Evolutionary conservation across 2,888 invertebrate species (phyloP).

Genomic region (Allacma fusca): DNA sequence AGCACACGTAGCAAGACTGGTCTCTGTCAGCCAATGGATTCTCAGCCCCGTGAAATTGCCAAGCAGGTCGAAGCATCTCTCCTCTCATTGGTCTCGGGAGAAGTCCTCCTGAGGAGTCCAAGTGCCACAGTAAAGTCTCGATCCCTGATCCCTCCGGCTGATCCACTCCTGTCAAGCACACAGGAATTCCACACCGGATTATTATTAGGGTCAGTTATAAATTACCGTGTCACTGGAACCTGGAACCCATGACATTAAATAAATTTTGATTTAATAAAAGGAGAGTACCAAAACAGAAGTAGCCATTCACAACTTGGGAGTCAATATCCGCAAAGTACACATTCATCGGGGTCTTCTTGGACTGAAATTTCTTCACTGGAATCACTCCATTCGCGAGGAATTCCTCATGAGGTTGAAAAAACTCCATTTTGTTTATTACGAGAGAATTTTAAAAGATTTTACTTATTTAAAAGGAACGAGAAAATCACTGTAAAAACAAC

Average conservation of each 20-base stretch:
- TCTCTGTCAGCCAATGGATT: constrained; percentile 60
- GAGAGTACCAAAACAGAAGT: constrained; percentile 79
- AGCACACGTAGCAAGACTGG: constrained; percentile 58
- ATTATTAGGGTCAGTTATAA: no score
- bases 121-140: constrained; percentile 57
- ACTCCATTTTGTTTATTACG: background rate
- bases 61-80: constrained; percentile 56
- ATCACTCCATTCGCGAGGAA: constrained; percentile 76
- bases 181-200: no score
- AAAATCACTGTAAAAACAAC: background rate
- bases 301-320: constrained; percentile 87
- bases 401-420: constrained; percentile 63
- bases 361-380: constrained; percentile 81
- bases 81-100: constrained; percentile 57
- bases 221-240: no score
- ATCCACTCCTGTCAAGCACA: constrained; percentile 55
- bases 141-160: constrained; percentile 58
- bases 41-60: constrained; percentile 61
- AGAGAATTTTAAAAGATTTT: background rate
- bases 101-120: constrained; percentile 59
- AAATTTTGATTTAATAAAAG: background rate
- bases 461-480: background rate
- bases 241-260: no score
- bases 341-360: constrained; percentile 80
- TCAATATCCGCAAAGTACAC: constrained; percentile 86